These are phyloP conservation scores for Botrylloides violaceus DNA, from an alignment of 23 tunicate genomes.

Conservation along the genomic window DNA sequence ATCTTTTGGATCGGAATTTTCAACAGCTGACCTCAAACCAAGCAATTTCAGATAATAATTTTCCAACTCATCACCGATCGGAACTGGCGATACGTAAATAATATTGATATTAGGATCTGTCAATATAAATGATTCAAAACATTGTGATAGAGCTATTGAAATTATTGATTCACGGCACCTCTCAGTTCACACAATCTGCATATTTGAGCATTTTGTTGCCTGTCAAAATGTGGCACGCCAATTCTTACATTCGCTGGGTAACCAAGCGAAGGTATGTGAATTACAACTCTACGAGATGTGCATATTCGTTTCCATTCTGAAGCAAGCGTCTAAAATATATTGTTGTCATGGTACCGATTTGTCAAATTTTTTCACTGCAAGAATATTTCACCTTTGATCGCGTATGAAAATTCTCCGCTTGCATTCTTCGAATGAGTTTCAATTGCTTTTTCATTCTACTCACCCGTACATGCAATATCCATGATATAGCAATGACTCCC, in stretches of 20 bases:
- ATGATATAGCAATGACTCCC: slow-evolving; percentile 90
- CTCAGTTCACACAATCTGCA: slow-evolving; percentile 61
- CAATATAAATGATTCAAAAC: no score
- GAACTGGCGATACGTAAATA: slow-evolving; percentile 78
- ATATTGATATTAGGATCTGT: slow-evolving; percentile 86
- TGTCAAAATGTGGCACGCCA: slow-evolving; percentile 42
- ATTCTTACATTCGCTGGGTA: slow-evolving; percentile 50
- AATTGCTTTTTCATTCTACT: slow-evolving; percentile 50
- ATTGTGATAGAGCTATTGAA: no score
- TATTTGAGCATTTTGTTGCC: slow-evolving; percentile 80
- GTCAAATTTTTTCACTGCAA: background rate
- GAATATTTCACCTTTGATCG: slow-evolving; percentile 43
- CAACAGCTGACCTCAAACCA: slow-evolving; percentile 73
- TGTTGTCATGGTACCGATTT: no score
- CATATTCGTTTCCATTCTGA: slow-evolving; percentile 51
- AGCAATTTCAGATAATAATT: slow-evolving; percentile 70
- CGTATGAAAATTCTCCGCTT: slow-evolving; percentile 49
- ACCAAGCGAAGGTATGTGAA: slow-evolving; percentile 89
- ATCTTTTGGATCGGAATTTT: slow-evolving; percentile 52
- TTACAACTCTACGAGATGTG: slow-evolving; percentile 51
- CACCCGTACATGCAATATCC: slow-evolving; percentile 90
- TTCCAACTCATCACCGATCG: slow-evolving; percentile 57
- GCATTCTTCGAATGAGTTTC: slow-evolving; percentile 44
- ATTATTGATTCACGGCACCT: slow-evolving; percentile 40
- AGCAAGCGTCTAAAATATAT: slow-evolving; percentile 77